Evolutionary conservation across 2,797 vertebrate genomes (phyloP).

Genomic region (Cetoscarus ocellatus): DNA sequence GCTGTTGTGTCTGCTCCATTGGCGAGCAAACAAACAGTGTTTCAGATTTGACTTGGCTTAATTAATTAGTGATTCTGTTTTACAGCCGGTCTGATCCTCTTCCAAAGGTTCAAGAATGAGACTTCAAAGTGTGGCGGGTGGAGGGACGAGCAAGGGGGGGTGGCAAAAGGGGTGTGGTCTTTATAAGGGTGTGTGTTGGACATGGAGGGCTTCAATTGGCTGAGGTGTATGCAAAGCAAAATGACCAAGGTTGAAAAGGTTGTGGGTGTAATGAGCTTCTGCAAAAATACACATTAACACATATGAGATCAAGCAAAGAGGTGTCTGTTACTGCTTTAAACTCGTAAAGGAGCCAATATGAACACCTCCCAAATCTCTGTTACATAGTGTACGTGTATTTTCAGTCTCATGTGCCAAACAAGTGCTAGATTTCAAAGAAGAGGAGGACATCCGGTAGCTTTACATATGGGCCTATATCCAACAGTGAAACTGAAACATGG

Average conservation of each 20-base stretch:
- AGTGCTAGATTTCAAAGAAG: constrained; percentile 46
- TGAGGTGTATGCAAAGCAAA: constrained; percentile 20
- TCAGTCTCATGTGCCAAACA: constrained; percentile 46
- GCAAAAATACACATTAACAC: background rate
- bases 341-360: constrained; percentile 8
- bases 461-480: constrained; percentile 32
- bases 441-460: constrained; percentile 39
- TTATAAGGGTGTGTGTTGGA: constrained; percentile 31
- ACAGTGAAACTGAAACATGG: constrained; percentile 27
- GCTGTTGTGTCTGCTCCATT: constrained; percentile 94
- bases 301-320: background rate
- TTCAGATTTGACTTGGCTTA: constrained; percentile 99
- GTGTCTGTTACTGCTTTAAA: constrained; percentile 8
- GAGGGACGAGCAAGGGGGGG: constrained; percentile 67
- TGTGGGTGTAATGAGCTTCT: constrained; percentile 4
- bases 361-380: constrained; percentile 35
- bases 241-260: constrained; percentile 26
- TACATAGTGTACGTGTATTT: constrained; percentile 29
- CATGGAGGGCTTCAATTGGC: constrained; percentile 61
- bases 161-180: constrained; percentile 55
- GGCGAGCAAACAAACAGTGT: constrained; percentile 99
- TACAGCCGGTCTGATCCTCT: constrained; percentile 97
- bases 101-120: constrained; percentile 97
- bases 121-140: constrained; percentile 94
- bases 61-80: constrained; percentile 99